These are phyloP conservation scores for Erebia palarica DNA, from an alignment of 2,888 invertebrate species.

Conservation along the genomic window DNA sequence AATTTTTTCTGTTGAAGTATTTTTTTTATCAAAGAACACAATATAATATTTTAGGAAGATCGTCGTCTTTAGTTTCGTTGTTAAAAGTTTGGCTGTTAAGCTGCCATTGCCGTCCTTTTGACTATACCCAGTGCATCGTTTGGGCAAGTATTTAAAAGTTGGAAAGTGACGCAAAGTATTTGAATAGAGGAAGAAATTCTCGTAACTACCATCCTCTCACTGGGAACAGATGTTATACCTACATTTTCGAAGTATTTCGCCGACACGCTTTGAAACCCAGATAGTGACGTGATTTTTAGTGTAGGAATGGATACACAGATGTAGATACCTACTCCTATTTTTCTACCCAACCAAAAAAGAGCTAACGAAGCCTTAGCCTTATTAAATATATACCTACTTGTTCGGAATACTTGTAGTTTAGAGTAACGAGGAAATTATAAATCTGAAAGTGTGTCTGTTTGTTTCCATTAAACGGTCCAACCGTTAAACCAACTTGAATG, in stretches of 20 bases:
- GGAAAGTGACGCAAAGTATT: conserved; percentile 11
- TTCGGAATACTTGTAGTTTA: no score
- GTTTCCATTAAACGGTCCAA: no score
- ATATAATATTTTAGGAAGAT: neutral
- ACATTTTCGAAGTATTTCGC: conserved; percentile 5
- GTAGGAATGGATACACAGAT: neutral
- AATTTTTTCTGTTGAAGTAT: no score
- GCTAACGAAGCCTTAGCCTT: no score
- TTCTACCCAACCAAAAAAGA: no score
- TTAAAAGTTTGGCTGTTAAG: conserved; percentile 11
- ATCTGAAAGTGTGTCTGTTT: no score
- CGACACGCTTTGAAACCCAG: neutral
- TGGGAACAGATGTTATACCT: neutral
- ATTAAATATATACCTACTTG: no score
- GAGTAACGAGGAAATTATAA: no score
- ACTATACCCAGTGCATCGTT: neutral
- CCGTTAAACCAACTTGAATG: no score
- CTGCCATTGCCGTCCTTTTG: neutral
- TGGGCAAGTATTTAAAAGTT: conserved; percentile 13
- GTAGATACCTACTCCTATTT: no score
- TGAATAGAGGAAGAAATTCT: conserved; percentile 7
- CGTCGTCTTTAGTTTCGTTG: neutral
- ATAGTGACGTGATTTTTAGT: neutral
- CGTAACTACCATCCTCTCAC: neutral
- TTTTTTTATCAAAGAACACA: no score